phyloP scores from a whole-genome alignment of 2,797 vertebrate genomes.

The Syngnathus acus region DNA sequence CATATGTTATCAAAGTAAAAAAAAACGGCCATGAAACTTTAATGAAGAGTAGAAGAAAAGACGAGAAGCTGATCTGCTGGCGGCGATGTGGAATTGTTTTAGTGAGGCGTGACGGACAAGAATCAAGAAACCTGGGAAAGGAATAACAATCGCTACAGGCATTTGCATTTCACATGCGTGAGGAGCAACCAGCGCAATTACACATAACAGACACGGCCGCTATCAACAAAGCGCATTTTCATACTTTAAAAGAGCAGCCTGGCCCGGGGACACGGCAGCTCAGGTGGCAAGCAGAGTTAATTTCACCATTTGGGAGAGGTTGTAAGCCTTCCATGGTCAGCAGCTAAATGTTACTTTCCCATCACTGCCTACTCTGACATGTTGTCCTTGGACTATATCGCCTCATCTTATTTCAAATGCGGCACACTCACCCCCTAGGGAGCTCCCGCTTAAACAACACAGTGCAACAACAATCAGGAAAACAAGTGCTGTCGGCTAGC shows the following conservation, averaged over 20 bases:
- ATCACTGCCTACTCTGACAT: slow-evolving; percentile 34
- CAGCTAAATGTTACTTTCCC: slow-evolving; percentile 37
- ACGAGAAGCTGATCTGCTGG: slow-evolving; percentile 56
- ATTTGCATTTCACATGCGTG: slow-evolving; percentile 56
- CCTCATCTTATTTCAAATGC: slow-evolving; percentile 41
- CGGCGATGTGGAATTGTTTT: slow-evolving; percentile 68
- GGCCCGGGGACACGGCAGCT: slow-evolving; percentile 47
- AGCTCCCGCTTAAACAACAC: slow-evolving; percentile 11
- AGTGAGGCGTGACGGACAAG: slow-evolving; percentile 56
- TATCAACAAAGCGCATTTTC: slow-evolving; percentile 54
- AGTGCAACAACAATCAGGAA: slow-evolving; percentile 23
- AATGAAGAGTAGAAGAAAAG: slow-evolving; percentile 59
- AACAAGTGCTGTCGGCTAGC: slow-evolving; percentile 51
- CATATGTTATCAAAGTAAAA: slow-evolving; percentile 69
- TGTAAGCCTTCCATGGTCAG: slow-evolving; percentile 41
- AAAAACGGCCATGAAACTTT: slow-evolving; percentile 72
- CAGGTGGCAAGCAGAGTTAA: slow-evolving; percentile 53
- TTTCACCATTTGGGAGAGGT: slow-evolving; percentile 48
- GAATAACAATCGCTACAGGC: slow-evolving; percentile 54
- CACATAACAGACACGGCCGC: slow-evolving; percentile 58
- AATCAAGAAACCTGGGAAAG: slow-evolving; percentile 58
- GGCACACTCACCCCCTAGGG: slow-evolving; percentile 11
- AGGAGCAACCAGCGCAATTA: slow-evolving; percentile 57
- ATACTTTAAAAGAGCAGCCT: slow-evolving; percentile 51
- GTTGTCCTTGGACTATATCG: slow-evolving; percentile 38